Evolutionary conservation across 1,140 invertebrate genomes (phyloP).

Genomic region (Drosophila pallidifrons): DNA sequence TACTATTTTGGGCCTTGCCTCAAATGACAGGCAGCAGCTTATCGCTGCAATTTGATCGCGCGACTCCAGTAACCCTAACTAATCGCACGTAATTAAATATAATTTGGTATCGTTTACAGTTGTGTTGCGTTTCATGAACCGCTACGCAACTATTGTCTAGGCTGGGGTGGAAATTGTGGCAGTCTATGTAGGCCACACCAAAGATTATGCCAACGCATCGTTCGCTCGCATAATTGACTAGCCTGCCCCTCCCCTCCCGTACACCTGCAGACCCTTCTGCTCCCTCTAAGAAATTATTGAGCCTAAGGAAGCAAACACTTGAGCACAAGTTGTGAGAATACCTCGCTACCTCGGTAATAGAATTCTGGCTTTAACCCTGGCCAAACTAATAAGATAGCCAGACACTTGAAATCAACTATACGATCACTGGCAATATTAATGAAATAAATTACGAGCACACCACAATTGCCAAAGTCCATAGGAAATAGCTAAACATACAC

Average conservation of each 20-base stretch:
- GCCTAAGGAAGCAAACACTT: constrained; percentile 30
- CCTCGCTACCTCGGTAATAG: neutral
- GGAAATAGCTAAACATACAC: neutral
- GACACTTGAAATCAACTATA: constrained; percentile 2
- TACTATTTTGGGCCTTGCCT: constrained; percentile 53
- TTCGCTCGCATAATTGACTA: constrained; percentile 48
- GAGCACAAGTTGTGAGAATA: constrained; percentile 3
- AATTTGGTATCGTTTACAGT: constrained; percentile 84
- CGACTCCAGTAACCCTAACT: constrained; percentile 84
- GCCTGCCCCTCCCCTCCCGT: neutral
- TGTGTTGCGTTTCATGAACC: constrained; percentile 57
- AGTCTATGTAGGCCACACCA: constrained; percentile 30
- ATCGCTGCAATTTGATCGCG: constrained; percentile 78
- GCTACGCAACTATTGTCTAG: constrained; percentile 15
- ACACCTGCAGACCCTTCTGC: neutral
- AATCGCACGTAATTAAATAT: constrained; percentile 84
- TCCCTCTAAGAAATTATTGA: neutral
- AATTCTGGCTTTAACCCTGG: neutral
- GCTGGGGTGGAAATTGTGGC: neutral
- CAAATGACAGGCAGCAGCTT: constrained; percentile 69
- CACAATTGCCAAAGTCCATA: neutral
- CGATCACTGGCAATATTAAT: neutral
- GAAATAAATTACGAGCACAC: neutral
- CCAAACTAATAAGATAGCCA: constrained; percentile 7
- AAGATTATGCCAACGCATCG: constrained; percentile 54